Percentiles rank a stretch among this genome's conserved stretches.
phyloP scores from a whole-genome alignment of 1,140 invertebrate genomes.

The Cherax quadricarinatus region DNA sequence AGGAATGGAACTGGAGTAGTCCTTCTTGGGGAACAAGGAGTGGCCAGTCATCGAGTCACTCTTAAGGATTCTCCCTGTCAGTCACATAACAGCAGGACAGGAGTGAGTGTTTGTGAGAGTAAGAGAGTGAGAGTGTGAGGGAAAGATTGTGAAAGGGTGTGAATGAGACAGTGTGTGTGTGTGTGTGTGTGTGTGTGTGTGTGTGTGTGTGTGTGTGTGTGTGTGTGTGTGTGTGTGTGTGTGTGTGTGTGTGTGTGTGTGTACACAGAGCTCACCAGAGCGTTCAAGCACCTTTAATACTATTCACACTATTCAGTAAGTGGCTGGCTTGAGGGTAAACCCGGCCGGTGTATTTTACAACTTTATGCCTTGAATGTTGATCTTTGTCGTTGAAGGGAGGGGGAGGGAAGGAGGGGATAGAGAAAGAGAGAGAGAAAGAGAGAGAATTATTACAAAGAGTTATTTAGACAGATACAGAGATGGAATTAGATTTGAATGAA shows the following conservation, averaged over 20 bases:
- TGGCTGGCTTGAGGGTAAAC: neutral
- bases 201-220: neutral
- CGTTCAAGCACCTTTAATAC: neutral
- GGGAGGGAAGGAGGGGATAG: neutral
- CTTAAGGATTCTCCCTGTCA: too few relatives aligned
- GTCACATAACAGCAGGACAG: too few relatives aligned
- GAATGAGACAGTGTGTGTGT: too few relatives aligned
- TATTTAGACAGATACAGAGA: neutral
- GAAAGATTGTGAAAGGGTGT: too few relatives aligned
- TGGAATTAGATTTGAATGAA: too few relatives aligned
- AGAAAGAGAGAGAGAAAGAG: neutral
- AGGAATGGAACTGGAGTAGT: too few relatives aligned
- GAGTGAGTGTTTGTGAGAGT: too few relatives aligned
- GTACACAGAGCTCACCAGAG: neutral
- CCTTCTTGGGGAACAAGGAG: too few relatives aligned
- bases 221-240: neutral
- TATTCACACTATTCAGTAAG: neutral
- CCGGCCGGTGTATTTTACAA: neutral
- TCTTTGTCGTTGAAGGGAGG: neutral
- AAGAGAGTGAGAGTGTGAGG: neutral
- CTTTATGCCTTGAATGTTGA: neutral
- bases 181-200: too few relatives aligned
- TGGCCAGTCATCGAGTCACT: too few relatives aligned
- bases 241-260: neutral
- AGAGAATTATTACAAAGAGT: neutral